Evolutionary conservation across 2,113 vertebrate genomes (phyloP), one percentile per base, ranked within the genome.

Genomic region (Gadus macrocephalus): DNA sequence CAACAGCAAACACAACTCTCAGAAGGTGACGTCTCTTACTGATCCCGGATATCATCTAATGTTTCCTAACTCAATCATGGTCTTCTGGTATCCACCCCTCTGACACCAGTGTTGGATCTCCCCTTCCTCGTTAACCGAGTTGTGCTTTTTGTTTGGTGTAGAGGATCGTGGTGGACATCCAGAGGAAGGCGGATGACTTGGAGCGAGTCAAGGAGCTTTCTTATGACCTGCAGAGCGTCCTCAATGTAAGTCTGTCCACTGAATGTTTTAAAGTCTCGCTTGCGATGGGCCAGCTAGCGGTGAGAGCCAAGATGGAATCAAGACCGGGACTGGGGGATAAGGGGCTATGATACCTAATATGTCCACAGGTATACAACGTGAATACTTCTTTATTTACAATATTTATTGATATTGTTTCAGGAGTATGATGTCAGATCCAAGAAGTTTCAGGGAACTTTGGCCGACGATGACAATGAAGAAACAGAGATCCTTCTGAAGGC

Each of bases 101-200:
- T 25, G 25, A 25, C 25, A 25, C 25, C 6, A 27, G 42, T 49
- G 42, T 49, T 7, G 42, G 42, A 14, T 49, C 12, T 49, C 42
- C 1, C 8, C 42, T 12, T 8, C 42, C 42, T 49, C 20, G 19
- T 38, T 65, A 72, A 25, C 62, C 79, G 55, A 72, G 22, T 63
- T 81, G 53, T 19, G 20, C 7, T 55, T 68, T 25, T 1, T 73
- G 20, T 17, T 19, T 15, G 66, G 9, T 82, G 69, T 86, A 99
- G 97, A 95, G 89, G 82, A 88, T 94, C 69, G 78, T 93, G 66
- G 91, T 94, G 53, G 96, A 98, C 82, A 92, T 98, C 1, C 80
- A 90, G 79, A 91, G 83, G 74, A 96, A 95, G 53, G 93, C 93
- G 5, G 84, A 60, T 0, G 95, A 97, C 72, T 85, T 94, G 69